These are phyloP conservation scores for Nannospalax galili DNA, from an alignment of 2,113 vertebrate genomes.

Conservation along the genomic window DNA sequence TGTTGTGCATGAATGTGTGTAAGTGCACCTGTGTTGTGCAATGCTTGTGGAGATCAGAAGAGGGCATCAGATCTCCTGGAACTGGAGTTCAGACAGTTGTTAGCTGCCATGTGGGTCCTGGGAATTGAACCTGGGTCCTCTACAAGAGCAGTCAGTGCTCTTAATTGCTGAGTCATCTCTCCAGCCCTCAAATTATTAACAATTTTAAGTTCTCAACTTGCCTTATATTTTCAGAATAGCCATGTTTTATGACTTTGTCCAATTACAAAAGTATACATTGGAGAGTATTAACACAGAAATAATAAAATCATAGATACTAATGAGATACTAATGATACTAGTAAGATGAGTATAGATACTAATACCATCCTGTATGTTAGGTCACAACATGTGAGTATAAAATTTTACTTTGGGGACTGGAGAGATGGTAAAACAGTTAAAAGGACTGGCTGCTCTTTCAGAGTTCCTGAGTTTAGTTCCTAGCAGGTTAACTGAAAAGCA, in stretches of 20 bases:
- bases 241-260: background rate
- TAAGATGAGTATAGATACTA: no score
- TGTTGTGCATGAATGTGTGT: no score
- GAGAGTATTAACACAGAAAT: background rate
- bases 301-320: background rate
- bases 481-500: no score
- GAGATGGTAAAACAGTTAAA: background rate
- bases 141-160: no score
- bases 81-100: no score
- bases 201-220: background rate
- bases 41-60: no score
- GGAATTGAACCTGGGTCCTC: no score
- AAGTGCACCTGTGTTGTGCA: no score
- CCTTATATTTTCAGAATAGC: background rate
- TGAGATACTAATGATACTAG: background rate
- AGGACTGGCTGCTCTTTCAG: background rate
- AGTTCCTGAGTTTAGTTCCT: no score
- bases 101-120: no score
- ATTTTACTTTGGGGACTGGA: background rate
- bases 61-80: no score
- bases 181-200: slow-evolving; percentile 15
- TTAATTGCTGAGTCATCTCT: no score
- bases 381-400: background rate
- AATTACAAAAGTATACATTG: background rate
- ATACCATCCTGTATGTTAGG: background rate